Evolutionary conservation across 2,797 vertebrate genomes (phyloP).

Genomic region (Eulemur rubriventer): DNA sequence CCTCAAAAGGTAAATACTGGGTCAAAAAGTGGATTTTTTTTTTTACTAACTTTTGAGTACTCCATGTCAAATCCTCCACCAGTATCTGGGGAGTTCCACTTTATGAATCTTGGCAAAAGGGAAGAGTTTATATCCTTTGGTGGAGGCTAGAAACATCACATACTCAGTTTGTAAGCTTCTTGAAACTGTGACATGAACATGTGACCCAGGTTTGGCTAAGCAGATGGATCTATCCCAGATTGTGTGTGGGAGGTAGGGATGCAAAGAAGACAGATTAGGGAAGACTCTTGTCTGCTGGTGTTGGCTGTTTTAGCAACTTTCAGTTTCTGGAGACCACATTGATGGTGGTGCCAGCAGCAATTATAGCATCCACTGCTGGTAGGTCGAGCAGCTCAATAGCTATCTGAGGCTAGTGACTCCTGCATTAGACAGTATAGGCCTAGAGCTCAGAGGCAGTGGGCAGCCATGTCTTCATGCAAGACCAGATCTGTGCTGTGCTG

Average conservation of each 20-base stretch:
- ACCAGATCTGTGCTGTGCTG: not conserved
- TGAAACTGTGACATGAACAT: not conserved
- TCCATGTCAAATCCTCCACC: not conserved
- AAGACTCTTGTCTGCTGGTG: not conserved
- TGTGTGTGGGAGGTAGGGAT: not conserved
- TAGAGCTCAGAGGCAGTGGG: not conserved
- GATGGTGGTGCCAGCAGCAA: not conserved
- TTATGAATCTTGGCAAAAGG: not conserved
- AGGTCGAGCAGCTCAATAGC: not conserved
- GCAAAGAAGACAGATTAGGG: not conserved
- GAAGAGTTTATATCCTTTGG: not conserved
- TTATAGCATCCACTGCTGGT: no score
- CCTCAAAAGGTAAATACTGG: not conserved
- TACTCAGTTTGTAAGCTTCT: not conserved
- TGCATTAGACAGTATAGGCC: not conserved
- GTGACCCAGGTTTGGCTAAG: not conserved
- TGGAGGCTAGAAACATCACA: not conserved
- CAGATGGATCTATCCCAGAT: not conserved
- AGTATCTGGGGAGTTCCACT: not conserved
- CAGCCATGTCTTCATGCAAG: not conserved
- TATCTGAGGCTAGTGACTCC: not conserved
- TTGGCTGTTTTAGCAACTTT: not conserved
- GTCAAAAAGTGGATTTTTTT: not conserved
- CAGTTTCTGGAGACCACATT: not conserved
- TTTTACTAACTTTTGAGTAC: not conserved